Conservation (phyloP, 2,888 invertebrate genomes). For the Campopleginae sp. region DNA sequence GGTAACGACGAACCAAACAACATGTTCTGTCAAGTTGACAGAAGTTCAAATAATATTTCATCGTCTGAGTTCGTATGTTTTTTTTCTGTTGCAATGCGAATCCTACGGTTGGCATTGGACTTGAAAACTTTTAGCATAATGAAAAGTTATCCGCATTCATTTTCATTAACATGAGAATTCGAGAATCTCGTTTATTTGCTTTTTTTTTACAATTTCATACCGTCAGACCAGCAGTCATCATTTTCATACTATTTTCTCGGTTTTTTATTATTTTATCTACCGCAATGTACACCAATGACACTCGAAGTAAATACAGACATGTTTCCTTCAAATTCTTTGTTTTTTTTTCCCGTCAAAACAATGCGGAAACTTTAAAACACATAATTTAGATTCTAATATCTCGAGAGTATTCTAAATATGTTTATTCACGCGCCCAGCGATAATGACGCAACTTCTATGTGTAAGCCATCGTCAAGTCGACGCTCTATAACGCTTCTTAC, state of each 20-base stretch:
- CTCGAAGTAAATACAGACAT: constrained; percentile 47
- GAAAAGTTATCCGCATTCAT: constrained; percentile 61
- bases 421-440: constrained; percentile 42
- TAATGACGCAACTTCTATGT: constrained; percentile 36
- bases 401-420: constrained; percentile 43
- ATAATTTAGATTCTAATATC: constrained; percentile 42
- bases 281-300: constrained; percentile 60
- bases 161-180: constrained; percentile 57
- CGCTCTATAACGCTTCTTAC: constrained; percentile 26
- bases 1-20: constrained; percentile 63
- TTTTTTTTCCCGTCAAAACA: constrained; percentile 19
- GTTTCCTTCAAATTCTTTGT: constrained; percentile 14
- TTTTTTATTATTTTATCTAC: constrained; percentile 18
- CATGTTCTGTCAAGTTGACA: constrained; percentile 73
- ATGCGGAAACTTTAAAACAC: constrained; percentile 54
- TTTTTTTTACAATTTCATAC: constrained; percentile 57
- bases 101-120: not conserved
- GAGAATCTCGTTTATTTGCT: constrained; percentile 34
- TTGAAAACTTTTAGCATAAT: not conserved
- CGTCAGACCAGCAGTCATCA: constrained; percentile 38
- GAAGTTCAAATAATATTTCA: constrained; percentile 24
- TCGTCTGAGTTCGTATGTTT: constrained; percentile 41
- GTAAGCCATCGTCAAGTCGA: constrained; percentile 44
- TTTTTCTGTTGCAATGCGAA: not conserved
- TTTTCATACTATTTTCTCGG: constrained; percentile 10